phyloP scores from a whole-genome alignment of 2,888 invertebrate genomes.

The Hoplodrina ambigua region DNA sequence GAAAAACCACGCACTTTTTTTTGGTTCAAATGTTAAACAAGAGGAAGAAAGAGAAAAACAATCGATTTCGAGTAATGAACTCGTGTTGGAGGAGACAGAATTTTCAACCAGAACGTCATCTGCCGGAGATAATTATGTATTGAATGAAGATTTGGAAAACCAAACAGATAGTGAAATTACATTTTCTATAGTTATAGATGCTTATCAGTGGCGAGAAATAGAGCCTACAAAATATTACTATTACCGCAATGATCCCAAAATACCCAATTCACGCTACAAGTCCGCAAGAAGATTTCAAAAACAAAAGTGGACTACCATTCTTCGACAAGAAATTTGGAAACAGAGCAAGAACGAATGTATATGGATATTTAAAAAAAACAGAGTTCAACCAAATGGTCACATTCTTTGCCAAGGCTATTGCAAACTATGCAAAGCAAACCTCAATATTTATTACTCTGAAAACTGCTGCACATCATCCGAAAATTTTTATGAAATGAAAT shows the following conservation, averaged over 20 bases:
- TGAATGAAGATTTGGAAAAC: conserved; percentile 1
- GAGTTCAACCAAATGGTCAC: conserved; percentile 10
- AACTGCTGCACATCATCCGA: conserved; percentile 9
- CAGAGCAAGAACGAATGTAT: conserved; percentile 6
- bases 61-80: conserved; percentile 8
- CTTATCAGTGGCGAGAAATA: conserved; percentile 18
- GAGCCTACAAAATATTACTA: conserved; percentile 10
- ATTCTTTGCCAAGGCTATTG: conserved; percentile 9
- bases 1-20: no score
- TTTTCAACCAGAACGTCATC: conserved; percentile 13
- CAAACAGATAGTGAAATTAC: conserved; percentile 5
- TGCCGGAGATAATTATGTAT: conserved; percentile 4
- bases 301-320: conserved; percentile 15
- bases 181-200: conserved; percentile 14
- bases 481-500: conserved; percentile 12
- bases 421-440: conserved; percentile 9
- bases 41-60: conserved; percentile 8
- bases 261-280: conserved; percentile 14
- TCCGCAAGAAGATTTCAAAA: conserved; percentile 13
- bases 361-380: conserved; percentile 12
- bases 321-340: conserved; percentile 18
- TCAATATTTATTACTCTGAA: conserved; percentile 8
- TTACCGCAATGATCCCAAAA: conserved; percentile 7
- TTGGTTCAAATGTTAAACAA: not conserved
- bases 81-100: conserved; percentile 4